Evolutionary conservation across 2,113 vertebrate genomes (phyloP).

Genomic region (Hoplias malabaricus): DNA sequence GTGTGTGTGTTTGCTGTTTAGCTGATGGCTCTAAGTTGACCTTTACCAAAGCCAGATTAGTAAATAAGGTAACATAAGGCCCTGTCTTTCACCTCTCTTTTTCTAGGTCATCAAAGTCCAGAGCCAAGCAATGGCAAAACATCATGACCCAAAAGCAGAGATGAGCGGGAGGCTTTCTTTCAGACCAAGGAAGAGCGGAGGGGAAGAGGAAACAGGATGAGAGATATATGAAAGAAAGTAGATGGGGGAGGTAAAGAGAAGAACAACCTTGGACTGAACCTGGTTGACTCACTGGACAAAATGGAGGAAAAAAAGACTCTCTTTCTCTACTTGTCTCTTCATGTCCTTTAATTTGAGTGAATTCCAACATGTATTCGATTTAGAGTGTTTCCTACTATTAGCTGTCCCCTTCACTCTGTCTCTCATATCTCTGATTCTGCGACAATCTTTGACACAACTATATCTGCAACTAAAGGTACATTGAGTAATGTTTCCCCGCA

Average conservation of each 20-base stretch:
- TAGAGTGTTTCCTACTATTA: constrained; percentile 47
- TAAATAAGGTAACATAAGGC: constrained; percentile 19
- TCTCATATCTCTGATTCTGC: background rate
- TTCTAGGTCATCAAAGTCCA: constrained; percentile 63
- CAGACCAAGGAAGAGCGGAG: background rate
- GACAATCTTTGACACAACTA: constrained; percentile 68
- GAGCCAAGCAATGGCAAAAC: constrained; percentile 62
- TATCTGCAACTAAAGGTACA: constrained; percentile 51
- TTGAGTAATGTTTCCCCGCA: constrained; percentile 22
- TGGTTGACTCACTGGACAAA: background rate
- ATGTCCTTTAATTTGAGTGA: constrained; percentile 16
- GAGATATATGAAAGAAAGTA: too few species aligned
- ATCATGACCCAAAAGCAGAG: constrained; percentile 61
- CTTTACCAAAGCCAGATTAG: constrained; percentile 42
- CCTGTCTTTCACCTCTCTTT: background rate
- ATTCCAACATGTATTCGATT: constrained; percentile 52
- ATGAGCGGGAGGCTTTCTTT: constrained; percentile 12
- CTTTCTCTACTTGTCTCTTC: background rate
- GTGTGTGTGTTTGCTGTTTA: background rate
- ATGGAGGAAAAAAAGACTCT: constrained; percentile 32
- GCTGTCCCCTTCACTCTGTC: background rate
- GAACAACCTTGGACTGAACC: background rate
- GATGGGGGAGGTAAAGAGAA: constrained; percentile 21
- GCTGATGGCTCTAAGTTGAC: constrained; percentile 44
- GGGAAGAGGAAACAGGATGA: constrained; percentile 14